These are phyloP conservation scores for Ophthalmolycus amberensis DNA, from an alignment of 2,113 vertebrate species.

Conservation along the genomic window DNA sequence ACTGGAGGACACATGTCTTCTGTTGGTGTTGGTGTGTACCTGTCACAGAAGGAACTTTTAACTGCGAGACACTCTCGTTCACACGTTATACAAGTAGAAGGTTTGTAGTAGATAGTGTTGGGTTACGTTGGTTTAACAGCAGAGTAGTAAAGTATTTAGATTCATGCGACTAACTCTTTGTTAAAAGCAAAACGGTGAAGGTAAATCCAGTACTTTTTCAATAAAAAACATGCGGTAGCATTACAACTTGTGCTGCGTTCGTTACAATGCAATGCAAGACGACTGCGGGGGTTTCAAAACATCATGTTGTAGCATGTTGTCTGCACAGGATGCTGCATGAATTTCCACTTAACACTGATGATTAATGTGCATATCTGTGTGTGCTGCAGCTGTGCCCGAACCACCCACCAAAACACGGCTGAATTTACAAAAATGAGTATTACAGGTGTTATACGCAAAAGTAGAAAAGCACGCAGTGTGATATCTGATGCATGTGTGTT, in stretches of 20 bases:
- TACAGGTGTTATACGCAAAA: neutral
- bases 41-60: neutral
- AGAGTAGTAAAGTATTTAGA: neutral
- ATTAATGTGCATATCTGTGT: slow-evolving; percentile 23
- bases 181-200: no score
- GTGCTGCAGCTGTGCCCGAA: neutral
- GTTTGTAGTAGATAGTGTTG: neutral
- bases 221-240: neutral
- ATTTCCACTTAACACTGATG: neutral
- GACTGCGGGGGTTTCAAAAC: neutral
- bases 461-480: neutral
- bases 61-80: neutral
- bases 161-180: neutral
- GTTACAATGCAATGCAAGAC: neutral
- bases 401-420: neutral
- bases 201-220: neutral
- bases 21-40: neutral
- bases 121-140: neutral
- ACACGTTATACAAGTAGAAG: neutral
- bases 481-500: neutral
- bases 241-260: neutral
- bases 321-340: neutral
- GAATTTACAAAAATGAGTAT: neutral
- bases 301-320: neutral
- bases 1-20: neutral